phyloP scores from a whole-genome alignment of 2,113 vertebrate species.

The Lycocorax pyrrhopterus region DNA sequence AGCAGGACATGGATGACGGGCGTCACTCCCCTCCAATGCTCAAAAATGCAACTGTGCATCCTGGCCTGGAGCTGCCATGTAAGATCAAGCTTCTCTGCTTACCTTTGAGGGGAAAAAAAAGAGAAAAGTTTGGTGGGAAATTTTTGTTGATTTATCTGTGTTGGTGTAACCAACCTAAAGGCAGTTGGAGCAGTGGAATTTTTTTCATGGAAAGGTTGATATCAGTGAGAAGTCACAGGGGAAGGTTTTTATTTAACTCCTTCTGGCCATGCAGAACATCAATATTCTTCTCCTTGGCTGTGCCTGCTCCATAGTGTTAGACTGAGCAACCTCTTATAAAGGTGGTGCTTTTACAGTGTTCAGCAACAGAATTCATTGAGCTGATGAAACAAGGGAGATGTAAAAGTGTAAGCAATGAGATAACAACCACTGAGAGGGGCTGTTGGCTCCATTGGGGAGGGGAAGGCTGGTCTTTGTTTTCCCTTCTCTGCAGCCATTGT shows the following conservation, averaged over 20 bases:
- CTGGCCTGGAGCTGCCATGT: conserved; percentile 92
- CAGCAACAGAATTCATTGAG: neutral
- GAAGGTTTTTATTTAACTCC: neutral
- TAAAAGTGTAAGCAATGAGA: neutral
- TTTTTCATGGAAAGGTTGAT: neutral
- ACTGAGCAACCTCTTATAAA: neutral
- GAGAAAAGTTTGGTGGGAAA: neutral
- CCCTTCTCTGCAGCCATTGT: neutral
- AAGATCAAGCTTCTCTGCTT: conserved; percentile 64
- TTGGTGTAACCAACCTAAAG: neutral
- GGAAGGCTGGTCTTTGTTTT: neutral
- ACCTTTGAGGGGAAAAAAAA: neutral
- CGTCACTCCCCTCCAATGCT: conserved; percentile 93
- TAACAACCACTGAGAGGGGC: neutral
- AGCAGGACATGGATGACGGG: conserved; percentile 96
- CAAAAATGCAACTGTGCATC: conserved; percentile 89
- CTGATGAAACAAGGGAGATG: neutral
- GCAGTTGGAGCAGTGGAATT: neutral
- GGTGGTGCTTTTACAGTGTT: neutral
- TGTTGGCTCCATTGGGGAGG: fast-evolving
- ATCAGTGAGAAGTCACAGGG: neutral
- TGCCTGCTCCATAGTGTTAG: neutral
- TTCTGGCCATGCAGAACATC: neutral
- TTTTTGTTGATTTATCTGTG: neutral
- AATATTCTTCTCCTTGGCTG: neutral